These are phyloP conservation scores for Parnassius glacialis DNA, from an alignment of 2,888 invertebrate species.

Conservation along the genomic window DNA sequence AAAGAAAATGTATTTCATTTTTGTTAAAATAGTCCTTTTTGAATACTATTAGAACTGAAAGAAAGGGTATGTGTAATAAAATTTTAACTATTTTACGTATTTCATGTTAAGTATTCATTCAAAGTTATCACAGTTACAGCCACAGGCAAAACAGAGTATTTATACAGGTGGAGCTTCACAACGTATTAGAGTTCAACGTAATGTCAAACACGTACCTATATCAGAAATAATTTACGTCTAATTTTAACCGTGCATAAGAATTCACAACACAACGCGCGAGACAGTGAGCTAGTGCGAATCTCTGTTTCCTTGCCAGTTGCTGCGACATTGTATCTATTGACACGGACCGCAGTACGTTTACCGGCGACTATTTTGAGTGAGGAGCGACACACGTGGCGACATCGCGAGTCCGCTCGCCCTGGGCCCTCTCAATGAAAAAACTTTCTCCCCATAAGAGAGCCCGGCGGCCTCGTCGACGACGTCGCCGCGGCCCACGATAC, in stretches of 20 bases:
- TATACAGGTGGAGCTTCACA: constrained; percentile 76
- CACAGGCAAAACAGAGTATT: constrained; percentile 54
- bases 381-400: constrained; percentile 54
- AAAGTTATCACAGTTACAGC: constrained; percentile 25
- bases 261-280: constrained; percentile 80
- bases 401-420: constrained; percentile 37
- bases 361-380: constrained; percentile 66
- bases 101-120: constrained; percentile 21
- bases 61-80: not conserved
- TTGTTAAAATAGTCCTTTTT: too few species aligned
- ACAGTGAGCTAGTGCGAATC: constrained; percentile 79
- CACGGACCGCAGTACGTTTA: constrained; percentile 64
- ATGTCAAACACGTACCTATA: constrained; percentile 81
- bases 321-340: constrained; percentile 78
- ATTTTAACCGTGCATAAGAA: constrained; percentile 79
- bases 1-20: too few species aligned
- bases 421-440: constrained; percentile 47
- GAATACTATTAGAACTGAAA: too few species aligned
- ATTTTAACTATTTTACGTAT: constrained; percentile 19
- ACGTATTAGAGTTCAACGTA: constrained; percentile 81
- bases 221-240: constrained; percentile 78
- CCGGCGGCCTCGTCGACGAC: constrained; percentile 38
- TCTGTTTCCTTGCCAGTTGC: constrained; percentile 78
- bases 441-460: constrained; percentile 41
- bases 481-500: constrained; percentile 51